Evolutionary conservation across 2,113 vertebrate species (phyloP).

Genomic region (Vombatus ursinus): DNA sequence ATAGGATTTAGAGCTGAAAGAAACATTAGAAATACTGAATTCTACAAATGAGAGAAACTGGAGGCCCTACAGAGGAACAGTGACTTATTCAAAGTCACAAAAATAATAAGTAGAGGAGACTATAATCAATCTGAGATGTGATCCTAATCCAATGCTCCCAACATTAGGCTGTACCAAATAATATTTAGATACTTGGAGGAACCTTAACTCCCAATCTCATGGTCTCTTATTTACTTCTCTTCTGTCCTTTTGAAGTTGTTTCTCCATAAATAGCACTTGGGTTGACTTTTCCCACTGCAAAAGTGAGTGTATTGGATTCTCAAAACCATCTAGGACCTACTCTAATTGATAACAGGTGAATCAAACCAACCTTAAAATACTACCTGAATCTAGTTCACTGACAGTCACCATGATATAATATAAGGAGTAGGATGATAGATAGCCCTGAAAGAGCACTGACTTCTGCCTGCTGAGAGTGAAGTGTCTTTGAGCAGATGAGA

Average conservation of each 20-base stretch:
- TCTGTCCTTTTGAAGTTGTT: neutral
- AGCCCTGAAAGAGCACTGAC: neutral
- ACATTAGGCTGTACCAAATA: neutral
- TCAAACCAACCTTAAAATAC: conserved; percentile 16
- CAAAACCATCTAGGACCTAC: neutral
- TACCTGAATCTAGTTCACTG: neutral
- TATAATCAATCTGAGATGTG: neutral
- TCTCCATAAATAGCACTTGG: neutral
- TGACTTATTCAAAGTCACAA: neutral
- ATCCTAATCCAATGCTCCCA: neutral
- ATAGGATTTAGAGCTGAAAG: neutral
- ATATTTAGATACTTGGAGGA: neutral
- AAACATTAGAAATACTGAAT: neutral
- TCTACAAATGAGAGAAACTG: neutral
- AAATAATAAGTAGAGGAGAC: neutral
- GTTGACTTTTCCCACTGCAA: neutral
- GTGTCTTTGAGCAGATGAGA: neutral
- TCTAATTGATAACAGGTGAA: conserved; percentile 11
- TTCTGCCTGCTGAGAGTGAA: neutral
- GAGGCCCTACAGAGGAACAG: neutral
- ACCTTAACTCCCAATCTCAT: conserved; percentile 7
- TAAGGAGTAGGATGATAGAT: neutral
- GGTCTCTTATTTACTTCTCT: conserved; percentile 20
- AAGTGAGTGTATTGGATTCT: neutral
- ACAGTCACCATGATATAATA: neutral